Percentiles rank a stretch among this genome's conserved stretches.
Conservation (phyloP, 2,888 invertebrate species). For the Epirrhoe tristata region DNA sequence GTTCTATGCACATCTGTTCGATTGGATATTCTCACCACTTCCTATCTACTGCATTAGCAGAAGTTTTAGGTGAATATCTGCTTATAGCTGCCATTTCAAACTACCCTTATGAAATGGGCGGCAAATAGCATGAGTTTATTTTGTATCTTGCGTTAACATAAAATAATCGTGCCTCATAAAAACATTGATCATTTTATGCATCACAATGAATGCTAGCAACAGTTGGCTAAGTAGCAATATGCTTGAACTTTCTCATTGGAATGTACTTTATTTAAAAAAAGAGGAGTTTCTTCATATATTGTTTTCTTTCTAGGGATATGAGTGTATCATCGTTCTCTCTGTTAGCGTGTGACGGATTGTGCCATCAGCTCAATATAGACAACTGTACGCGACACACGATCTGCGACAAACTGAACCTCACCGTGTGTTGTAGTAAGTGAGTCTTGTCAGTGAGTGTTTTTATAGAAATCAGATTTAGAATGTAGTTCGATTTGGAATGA, state of each 20-base stretch:
- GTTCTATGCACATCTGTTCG: constrained; percentile 86
- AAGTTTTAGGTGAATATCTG: constrained; percentile 70
- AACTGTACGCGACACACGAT: constrained; percentile 74
- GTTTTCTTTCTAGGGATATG: constrained; percentile 65
- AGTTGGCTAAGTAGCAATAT: background rate
- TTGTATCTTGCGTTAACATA: background rate
- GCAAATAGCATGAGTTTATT: background rate
- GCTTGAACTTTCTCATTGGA: background rate
- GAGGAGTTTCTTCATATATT: background rate
- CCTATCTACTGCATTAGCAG: constrained; percentile 87
- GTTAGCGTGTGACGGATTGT: constrained; percentile 72
- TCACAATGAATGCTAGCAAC: too few relatives aligned
- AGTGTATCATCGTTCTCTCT: constrained; percentile 71
- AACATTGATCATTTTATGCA: background rate
- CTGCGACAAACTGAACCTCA: constrained; percentile 67
- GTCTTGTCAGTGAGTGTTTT: constrained; percentile 61
- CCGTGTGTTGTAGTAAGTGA: constrained; percentile 82
- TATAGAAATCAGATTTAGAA: constrained; percentile 21
- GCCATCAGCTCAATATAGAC: constrained; percentile 60
- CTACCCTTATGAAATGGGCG: constrained; percentile 4
- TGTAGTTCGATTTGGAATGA: background rate
- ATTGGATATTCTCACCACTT: constrained; percentile 89
- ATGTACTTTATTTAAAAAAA: background rate
- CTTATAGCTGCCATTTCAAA: constrained; percentile 20
- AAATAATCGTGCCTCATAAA: background rate